These are phyloP conservation scores for Nilaparvata lugens DNA, from an alignment of 1,140 invertebrate genomes.

Conservation along the genomic window DNA sequence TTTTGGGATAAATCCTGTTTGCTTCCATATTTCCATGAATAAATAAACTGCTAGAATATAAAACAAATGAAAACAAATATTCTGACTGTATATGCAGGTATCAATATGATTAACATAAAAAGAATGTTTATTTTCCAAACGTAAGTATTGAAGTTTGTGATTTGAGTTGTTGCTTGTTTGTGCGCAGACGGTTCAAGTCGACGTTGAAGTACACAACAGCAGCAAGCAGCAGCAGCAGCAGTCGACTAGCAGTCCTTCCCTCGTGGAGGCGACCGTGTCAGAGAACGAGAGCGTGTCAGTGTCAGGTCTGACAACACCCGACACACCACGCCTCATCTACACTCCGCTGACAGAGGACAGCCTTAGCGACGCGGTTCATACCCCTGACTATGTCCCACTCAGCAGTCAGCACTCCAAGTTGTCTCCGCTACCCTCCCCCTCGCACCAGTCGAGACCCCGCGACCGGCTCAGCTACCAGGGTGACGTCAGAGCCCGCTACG, in stretches of 20 bases:
- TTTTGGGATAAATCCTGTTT: too few relatives aligned
- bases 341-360: slow-evolving; percentile 23
- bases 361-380: slow-evolving; percentile 11
- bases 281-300: slow-evolving; percentile 34
- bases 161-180: too few relatives aligned
- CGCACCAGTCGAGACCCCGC: background rate
- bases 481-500: slow-evolving; percentile 5
- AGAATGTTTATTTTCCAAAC: too few relatives aligned
- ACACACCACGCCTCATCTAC: slow-evolving; percentile 23
- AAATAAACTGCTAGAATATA: too few relatives aligned
- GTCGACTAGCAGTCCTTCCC: slow-evolving; percentile 23
- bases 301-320: slow-evolving; percentile 24
- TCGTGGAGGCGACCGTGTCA: slow-evolving; percentile 32
- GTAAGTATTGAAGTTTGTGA: too few relatives aligned
- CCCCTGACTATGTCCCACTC: slow-evolving; percentile 17
- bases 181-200: slow-evolving; percentile 13
- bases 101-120: too few relatives aligned
- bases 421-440: background rate
- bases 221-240: background rate
- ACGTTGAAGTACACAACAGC: slow-evolving; percentile 20
- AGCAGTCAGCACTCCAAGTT: slow-evolving; percentile 13
- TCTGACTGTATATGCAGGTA: too few relatives aligned
- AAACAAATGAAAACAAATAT: too few relatives aligned
- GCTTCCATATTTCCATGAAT: too few relatives aligned
- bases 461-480: slow-evolving; percentile 21